Conservation (phyloP, 2,113 vertebrate genomes). For the Pituophis catenifer region DNA sequence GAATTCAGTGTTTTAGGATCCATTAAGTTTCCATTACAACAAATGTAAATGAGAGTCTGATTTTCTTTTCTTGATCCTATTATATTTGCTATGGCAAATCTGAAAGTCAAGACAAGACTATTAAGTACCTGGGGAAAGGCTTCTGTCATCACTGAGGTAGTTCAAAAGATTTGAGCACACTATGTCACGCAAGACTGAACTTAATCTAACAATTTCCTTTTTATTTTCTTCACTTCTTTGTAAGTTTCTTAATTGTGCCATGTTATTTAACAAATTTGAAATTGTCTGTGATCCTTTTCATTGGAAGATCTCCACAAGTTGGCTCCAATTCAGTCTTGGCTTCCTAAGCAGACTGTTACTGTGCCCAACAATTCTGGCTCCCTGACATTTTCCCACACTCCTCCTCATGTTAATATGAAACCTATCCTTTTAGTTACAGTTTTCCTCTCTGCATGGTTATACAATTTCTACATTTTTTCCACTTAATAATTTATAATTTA, state of each 20-base stretch:
- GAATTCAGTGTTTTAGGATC: neutral
- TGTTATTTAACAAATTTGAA: constrained; percentile 15
- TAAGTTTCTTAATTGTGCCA: neutral
- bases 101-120: neutral
- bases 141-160: neutral
- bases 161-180: neutral
- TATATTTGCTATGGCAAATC: neutral
- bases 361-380: neutral
- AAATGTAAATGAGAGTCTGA: neutral
- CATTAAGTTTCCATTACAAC: neutral
- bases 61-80: neutral
- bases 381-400: constrained; percentile 25
- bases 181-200: neutral
- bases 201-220: neutral
- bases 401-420: neutral
- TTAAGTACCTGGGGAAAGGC: neutral
- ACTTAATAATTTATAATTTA: neutral
- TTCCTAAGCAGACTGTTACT: neutral
- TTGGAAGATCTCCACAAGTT: constrained; percentile 1
- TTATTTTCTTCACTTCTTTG: neutral
- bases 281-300: neutral
- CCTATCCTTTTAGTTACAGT: neutral
- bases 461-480: neutral
- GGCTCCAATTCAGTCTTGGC: neutral
- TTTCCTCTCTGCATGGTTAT: neutral